phyloP scores from a whole-genome alignment of 1,140 invertebrate species.

The Kradibia gibbosae region DNA sequence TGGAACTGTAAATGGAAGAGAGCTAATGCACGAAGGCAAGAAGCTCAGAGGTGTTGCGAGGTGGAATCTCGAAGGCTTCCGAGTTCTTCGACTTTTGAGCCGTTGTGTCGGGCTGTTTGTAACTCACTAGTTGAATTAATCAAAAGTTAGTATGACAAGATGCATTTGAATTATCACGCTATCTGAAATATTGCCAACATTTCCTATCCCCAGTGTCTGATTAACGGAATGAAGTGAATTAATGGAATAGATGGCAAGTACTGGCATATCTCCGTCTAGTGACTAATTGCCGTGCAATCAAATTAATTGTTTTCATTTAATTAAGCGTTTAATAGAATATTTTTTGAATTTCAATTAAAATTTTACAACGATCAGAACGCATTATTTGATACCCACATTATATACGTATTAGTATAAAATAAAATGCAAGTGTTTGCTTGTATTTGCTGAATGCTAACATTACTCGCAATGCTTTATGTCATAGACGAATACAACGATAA shows the following conservation, averaged over 20 bases:
- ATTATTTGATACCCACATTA: not conserved
- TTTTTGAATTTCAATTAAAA: not conserved
- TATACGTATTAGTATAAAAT: not conserved
- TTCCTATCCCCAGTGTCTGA: not conserved
- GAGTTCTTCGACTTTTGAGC: no score
- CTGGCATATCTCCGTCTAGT: not conserved
- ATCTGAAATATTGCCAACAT: not conserved
- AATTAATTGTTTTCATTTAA: not conserved
- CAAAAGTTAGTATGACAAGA: no score
- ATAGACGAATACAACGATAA: not conserved
- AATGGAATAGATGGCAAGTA: not conserved
- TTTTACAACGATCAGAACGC: not conserved
- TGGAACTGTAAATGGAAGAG: not conserved
- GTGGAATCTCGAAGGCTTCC: no score
- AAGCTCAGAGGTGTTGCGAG: not conserved
- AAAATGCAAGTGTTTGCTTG: not conserved
- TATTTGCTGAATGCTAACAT: not conserved
- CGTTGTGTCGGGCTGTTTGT: no score
- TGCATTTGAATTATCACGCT: not conserved
- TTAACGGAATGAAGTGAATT: not conserved
- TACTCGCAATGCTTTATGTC: not conserved
- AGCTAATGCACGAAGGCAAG: not conserved
- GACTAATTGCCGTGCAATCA: no score
- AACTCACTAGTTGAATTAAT: no score
- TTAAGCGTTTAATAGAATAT: not conserved